These are phyloP conservation scores for Colistium nudipinnis DNA, from an alignment of 2,113 vertebrate species.

Conservation along the genomic window DNA sequence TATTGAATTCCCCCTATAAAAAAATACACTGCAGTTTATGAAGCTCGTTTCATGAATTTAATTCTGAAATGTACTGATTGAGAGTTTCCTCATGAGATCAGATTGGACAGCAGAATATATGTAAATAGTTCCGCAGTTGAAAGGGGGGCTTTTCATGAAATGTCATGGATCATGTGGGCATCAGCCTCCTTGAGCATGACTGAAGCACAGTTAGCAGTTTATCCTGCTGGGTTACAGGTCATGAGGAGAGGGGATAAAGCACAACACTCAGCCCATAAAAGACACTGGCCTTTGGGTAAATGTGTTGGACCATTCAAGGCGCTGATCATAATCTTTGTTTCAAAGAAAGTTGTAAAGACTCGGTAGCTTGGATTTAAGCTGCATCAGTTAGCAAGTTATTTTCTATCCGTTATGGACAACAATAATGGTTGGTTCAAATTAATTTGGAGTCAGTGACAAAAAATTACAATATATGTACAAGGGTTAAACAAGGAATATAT, in stretches of 20 bases:
- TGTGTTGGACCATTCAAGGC: slow-evolving; percentile 22
- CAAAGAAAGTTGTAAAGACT: slow-evolving; percentile 23
- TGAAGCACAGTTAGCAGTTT: slow-evolving; percentile 73
- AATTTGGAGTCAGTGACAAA: not conserved
- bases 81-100: not conserved
- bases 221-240: slow-evolving; percentile 73
- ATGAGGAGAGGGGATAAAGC: slow-evolving; percentile 66
- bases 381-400: slow-evolving; percentile 10
- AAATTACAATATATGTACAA: not conserved
- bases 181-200: slow-evolving; percentile 73
- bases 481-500: not conserved
- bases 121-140: slow-evolving; percentile 2
- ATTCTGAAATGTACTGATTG: not conserved
- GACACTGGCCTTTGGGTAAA: slow-evolving; percentile 48
- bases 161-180: slow-evolving; percentile 68
- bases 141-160: slow-evolving; percentile 46
- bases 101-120: not conserved
- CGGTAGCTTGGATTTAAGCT: slow-evolving; percentile 4
- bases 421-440: too few species aligned
- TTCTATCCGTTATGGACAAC: not conserved
- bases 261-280: slow-evolving; percentile 64
- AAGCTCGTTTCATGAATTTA: not conserved
- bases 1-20: not conserved
- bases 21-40: not conserved
- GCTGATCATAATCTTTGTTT: slow-evolving; percentile 40